Evolutionary conservation across 2,113 vertebrate species (phyloP).

Genomic region (Gymnocephalus cernua): DNA sequence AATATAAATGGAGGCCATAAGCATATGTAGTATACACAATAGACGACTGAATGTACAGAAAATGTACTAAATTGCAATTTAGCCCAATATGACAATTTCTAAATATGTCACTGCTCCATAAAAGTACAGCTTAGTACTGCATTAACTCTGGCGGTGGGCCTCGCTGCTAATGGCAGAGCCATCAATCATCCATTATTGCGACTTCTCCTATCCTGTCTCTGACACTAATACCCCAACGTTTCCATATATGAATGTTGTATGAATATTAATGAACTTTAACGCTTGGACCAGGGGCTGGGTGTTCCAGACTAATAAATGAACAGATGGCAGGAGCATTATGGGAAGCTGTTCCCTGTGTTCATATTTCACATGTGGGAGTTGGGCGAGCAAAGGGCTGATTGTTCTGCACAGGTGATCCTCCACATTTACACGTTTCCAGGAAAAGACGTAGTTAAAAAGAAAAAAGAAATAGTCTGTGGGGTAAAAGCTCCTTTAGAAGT

Average conservation of each 20-base stretch:
- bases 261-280: constrained; percentile 78
- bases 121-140: constrained; percentile 52
- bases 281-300: constrained; percentile 65
- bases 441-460: background rate
- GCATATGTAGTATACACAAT: background rate
- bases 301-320: constrained; percentile 79
- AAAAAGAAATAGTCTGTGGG: background rate
- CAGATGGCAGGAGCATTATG: constrained; percentile 77
- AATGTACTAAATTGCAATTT: constrained; percentile 7
- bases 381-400: constrained; percentile 45
- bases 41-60: background rate
- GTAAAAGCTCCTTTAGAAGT: background rate
- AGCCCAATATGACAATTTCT: constrained; percentile 29
- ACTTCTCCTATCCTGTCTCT: constrained; percentile 63
- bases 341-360: constrained; percentile 71
- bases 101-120: constrained; percentile 24
- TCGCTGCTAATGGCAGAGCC: constrained; percentile 60
- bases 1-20: background rate
- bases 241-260: constrained; percentile 72
- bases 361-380: constrained; percentile 70
- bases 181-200: constrained; percentile 78
- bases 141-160: constrained; percentile 53
- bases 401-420: constrained; percentile 69
- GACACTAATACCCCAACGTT: constrained; percentile 65
- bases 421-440: constrained; percentile 36